Percentiles rank a stretch among this genome's conserved stretches.
phyloP scores from a whole-genome alignment of 2,888 invertebrate genomes.

The Nymphalis polychloros region DNA sequence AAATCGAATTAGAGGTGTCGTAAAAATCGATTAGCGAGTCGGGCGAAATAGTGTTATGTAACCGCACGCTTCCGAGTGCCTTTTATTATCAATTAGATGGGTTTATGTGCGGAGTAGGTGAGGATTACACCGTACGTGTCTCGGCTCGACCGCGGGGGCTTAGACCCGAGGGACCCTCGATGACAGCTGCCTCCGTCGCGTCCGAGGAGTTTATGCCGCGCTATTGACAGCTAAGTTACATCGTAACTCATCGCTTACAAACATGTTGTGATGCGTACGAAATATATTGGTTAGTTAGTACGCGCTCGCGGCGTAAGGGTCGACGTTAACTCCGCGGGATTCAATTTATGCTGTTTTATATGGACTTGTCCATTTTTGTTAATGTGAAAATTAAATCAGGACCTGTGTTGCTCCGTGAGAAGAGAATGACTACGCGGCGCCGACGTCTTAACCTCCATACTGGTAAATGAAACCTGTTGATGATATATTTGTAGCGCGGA shows the following conservation, averaged over 20 bases:
- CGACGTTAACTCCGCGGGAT: conserved; percentile 65
- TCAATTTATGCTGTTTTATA: conserved; percentile 74
- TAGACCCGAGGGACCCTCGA: conserved; percentile 77
- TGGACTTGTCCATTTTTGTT: conserved; percentile 75
- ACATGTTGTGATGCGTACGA: conserved; percentile 69
- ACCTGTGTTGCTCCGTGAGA: conserved; percentile 34
- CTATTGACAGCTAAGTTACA: conserved; percentile 73
- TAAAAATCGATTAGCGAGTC: conserved; percentile 75
- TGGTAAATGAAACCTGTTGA: conserved; percentile 24
- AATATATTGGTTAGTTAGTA: conserved; percentile 52
- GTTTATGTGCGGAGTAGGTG: conserved; percentile 78
- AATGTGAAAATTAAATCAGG: conserved; percentile 76
- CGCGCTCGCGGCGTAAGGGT: conserved; percentile 56
- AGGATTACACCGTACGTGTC: conserved; percentile 78
- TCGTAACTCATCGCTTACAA: conserved; percentile 65
- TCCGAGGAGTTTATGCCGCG: conserved; percentile 72
- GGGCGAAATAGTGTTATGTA: conserved; percentile 61
- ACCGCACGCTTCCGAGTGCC: conserved; percentile 76
- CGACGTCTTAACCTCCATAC: conserved; percentile 32
- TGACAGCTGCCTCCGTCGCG: conserved; percentile 79
- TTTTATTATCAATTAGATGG: conserved; percentile 82
- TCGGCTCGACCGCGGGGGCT: conserved; percentile 66
- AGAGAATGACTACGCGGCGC: conserved; percentile 37
- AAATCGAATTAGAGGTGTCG: conserved; percentile 69
- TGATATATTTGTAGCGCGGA: conserved; percentile 18